phyloP scores from a whole-genome alignment of 2,113 vertebrate species.

The Mesocricetus auratus region DNA sequence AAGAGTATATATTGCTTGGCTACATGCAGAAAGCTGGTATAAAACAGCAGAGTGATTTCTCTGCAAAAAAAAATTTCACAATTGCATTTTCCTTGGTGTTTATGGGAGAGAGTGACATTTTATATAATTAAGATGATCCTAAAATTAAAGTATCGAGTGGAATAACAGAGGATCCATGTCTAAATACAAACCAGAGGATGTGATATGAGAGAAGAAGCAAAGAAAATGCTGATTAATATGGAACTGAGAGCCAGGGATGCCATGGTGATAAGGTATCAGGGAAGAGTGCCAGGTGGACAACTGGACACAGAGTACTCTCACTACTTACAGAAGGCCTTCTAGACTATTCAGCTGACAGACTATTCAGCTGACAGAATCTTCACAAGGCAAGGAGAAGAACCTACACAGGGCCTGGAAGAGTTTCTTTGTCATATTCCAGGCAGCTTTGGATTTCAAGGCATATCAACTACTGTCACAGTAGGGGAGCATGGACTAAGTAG shows the following conservation, averaged over 20 bases:
- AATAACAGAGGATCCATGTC: neutral
- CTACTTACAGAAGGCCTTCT: neutral
- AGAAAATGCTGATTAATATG: neutral
- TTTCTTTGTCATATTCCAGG: neutral
- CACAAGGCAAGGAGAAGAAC: neutral
- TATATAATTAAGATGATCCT: neutral
- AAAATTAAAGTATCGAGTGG: neutral
- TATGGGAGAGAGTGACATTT: neutral
- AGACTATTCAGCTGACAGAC: neutral
- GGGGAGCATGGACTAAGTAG: neutral
- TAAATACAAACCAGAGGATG: neutral
- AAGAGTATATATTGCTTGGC: neutral
- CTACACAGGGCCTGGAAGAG: neutral
- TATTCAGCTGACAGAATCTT: neutral
- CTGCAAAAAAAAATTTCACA: constrained; percentile 42
- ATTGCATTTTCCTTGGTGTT: constrained; percentile 31
- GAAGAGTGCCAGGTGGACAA: neutral
- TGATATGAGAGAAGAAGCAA: accelerated
- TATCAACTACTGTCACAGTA: neutral
- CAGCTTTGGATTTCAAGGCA: neutral
- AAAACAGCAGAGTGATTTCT: constrained; percentile 41
- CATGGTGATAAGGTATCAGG: neutral
- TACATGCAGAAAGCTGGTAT: neutral
- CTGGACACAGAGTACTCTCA: no score
- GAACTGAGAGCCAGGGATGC: neutral